These are phyloP conservation scores for Myotis pilosus DNA, from an alignment of 2,797 vertebrate species.

Conservation along the genomic window DNA sequence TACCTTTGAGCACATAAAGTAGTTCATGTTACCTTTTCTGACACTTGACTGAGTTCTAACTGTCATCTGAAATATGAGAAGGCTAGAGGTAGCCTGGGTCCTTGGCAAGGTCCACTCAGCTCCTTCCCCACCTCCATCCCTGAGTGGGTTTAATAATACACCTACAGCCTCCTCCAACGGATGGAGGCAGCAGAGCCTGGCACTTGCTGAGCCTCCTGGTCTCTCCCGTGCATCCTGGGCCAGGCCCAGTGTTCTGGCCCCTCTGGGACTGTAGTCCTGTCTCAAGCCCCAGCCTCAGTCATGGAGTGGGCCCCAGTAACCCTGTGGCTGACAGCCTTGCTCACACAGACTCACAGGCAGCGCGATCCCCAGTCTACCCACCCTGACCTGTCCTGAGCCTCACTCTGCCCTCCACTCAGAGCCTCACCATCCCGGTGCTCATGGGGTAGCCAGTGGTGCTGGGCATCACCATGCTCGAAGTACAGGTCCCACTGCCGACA, in stretches of 20 bases:
- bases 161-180: background rate
- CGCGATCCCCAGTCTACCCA: too few species aligned
- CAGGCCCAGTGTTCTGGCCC: background rate
- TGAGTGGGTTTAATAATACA: too few species aligned
- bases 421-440: conserved; percentile 94
- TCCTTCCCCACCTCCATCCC: fast-evolving
- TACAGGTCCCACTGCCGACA: conserved; percentile 91
- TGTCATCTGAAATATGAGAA: background rate
- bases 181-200: background rate
- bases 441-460: conserved; percentile 96
- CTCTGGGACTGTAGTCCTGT: background rate
- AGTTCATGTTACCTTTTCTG: background rate
- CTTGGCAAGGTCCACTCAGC: background rate
- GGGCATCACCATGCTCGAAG: conserved; percentile 90
- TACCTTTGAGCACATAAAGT: background rate
- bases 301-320: background rate
- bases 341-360: background rate
- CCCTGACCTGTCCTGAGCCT: background rate
- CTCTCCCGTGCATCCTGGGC: background rate
- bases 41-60: background rate
- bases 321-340: too few species aligned
- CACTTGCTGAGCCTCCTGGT: background rate
- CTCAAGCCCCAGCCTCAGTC: background rate
- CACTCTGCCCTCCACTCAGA: fast-evolving
- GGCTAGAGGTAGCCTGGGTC: background rate